These are phyloP conservation scores for Phyllostomus discolor DNA, from an alignment of 2,113 vertebrate genomes.

Conservation along the genomic window DNA sequence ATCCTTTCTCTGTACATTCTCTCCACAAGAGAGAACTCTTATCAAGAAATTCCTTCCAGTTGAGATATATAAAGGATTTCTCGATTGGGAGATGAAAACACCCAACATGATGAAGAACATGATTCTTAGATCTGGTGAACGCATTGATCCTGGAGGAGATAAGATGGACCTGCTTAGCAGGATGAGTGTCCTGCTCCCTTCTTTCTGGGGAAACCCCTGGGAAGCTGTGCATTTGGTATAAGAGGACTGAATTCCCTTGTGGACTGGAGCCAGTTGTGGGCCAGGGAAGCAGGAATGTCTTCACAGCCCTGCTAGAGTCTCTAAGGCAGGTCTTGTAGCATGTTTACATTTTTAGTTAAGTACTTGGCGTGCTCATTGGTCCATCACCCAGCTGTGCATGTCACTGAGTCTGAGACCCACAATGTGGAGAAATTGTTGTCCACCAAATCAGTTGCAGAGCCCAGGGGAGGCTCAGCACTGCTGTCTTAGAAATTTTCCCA, in stretches of 20 bases:
- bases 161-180: neutral
- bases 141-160: neutral
- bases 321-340: neutral
- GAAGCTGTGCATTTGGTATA: neutral
- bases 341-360: neutral
- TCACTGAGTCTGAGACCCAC: neutral
- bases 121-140: neutral
- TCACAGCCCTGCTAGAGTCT: neutral
- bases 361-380: neutral
- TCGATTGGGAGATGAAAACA: neutral
- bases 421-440: neutral
- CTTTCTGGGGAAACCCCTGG: neutral
- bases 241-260: neutral
- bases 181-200: neutral
- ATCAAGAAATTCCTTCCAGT: neutral
- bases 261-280: neutral
- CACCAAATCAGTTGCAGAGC: neutral
- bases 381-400: neutral
- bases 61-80: neutral
- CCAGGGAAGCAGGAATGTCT: neutral
- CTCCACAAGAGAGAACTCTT: neutral
- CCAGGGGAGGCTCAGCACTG: neutral
- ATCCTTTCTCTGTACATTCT: no score
- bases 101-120: neutral
- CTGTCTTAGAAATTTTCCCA: neutral